phyloP scores from a whole-genome alignment of 2,888 invertebrate genomes.

The Cantharis nigra region DNA sequence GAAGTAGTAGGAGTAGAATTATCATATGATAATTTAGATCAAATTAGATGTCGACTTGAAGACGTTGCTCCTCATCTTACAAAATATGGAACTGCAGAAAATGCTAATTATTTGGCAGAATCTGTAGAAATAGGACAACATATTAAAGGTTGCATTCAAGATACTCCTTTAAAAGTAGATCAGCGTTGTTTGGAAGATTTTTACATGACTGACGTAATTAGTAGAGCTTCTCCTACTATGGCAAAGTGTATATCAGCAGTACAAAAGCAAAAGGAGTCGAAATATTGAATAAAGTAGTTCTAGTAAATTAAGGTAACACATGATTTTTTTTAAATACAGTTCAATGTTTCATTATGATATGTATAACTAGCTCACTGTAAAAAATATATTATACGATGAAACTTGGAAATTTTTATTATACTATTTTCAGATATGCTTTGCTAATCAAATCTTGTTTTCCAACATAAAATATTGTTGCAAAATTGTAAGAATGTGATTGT shows the following conservation, averaged over 20 bases:
- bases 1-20: constrained; percentile 72
- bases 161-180: constrained; percentile 68
- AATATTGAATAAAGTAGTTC: constrained; percentile 10
- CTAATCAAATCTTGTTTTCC: too few species aligned
- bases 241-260: constrained; percentile 96
- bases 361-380: not conserved
- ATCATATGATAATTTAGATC: constrained; percentile 86
- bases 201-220: constrained; percentile 96
- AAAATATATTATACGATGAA: not conserved
- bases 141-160: constrained; percentile 45
- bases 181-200: constrained; percentile 81
- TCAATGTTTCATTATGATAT: not conserved
- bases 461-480: too few species aligned
- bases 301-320: constrained; percentile 3
- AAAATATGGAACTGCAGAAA: constrained; percentile 81
- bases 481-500: too few species aligned
- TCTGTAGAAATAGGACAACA: constrained; percentile 75
- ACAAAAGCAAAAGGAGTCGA: constrained; percentile 66
- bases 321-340: not conserved
- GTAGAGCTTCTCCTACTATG: constrained; percentile 97
- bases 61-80: constrained; percentile 90
- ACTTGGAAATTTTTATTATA: not conserved
- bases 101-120: constrained; percentile 82
- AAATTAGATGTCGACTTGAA: constrained; percentile 79
- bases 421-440: not conserved